Conservation (phyloP, 2,113 vertebrate genomes). For the Malurus melanocephalus region DNA sequence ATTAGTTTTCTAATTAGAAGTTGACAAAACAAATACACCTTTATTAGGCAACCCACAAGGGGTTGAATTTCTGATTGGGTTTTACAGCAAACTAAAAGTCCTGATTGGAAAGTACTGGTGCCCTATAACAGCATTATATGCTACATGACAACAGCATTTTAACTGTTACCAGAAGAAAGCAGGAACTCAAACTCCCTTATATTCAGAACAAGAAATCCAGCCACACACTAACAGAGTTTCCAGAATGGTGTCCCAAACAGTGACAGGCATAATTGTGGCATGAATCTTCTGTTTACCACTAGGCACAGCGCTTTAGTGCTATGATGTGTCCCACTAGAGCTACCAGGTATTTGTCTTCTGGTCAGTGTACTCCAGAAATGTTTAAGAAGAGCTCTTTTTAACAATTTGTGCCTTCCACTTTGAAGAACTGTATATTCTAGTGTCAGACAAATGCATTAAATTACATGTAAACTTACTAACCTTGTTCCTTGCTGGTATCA, state of each 20-base stretch:
- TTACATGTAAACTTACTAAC: not conserved
- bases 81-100: not conserved
- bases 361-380: not conserved
- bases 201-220: not conserved
- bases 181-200: not conserved
- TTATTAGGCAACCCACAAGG: not conserved
- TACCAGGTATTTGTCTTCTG: not conserved
- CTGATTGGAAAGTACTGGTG: not conserved
- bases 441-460: conserved; percentile 21
- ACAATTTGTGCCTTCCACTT: not conserved
- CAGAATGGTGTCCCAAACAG: not conserved
- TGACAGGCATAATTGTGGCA: not conserved
- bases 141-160: not conserved
- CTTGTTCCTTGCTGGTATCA: not conserved
- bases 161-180: not conserved
- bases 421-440: not conserved
- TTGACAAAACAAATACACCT: not conserved
- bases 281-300: not conserved
- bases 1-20: not conserved
- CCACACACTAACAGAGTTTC: not conserved
- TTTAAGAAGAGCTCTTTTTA: not conserved
- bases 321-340: not conserved
- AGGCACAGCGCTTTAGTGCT: not conserved
- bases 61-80: not conserved
- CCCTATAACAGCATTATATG: not conserved